phyloP scores from a whole-genome alignment of 1,140 invertebrate species.

The Drosophila biarmipes region DNA sequence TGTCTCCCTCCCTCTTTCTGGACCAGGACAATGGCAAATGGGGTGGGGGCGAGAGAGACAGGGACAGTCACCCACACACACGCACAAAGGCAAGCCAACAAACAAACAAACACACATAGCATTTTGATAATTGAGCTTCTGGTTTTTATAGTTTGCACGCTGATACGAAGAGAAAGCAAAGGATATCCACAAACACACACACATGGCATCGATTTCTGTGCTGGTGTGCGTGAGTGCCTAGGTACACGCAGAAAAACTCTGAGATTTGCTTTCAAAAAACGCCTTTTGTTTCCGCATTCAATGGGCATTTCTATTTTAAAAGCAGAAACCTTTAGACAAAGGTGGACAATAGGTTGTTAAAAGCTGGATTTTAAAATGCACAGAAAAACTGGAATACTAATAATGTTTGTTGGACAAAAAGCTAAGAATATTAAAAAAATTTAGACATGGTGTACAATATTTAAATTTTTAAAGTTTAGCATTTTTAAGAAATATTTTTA shows the following conservation, averaged over 20 bases:
- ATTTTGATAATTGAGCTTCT: constrained; percentile 82
- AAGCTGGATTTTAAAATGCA: background rate
- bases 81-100: constrained; percentile 13
- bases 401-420: too few species aligned
- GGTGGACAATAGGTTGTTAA: background rate
- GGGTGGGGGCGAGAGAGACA: constrained; percentile 9
- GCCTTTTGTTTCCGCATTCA: background rate
- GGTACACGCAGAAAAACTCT: constrained; percentile 7
- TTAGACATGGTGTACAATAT: too few species aligned
- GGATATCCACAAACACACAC: constrained; percentile 21
- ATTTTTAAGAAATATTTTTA: too few species aligned
- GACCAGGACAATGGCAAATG: constrained; percentile 17
- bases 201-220: constrained; percentile 8
- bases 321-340: background rate
- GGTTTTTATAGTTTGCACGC: constrained; percentile 77
- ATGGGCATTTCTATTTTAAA: background rate
- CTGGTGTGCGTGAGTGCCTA: constrained; percentile 1
- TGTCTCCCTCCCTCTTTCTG: background rate
- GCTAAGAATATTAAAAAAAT: too few species aligned
- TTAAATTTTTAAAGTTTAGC: too few species aligned
- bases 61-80: constrained; percentile 40
- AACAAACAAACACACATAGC: constrained; percentile 69
- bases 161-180: constrained; percentile 52
- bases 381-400: background rate
- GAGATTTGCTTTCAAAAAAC: background rate